These are phyloP conservation scores for Mnemiopsis leidyi DNA, from an alignment of 37 sponge, comb jelly and placozoan genomes.

Conservation along the genomic window DNA sequence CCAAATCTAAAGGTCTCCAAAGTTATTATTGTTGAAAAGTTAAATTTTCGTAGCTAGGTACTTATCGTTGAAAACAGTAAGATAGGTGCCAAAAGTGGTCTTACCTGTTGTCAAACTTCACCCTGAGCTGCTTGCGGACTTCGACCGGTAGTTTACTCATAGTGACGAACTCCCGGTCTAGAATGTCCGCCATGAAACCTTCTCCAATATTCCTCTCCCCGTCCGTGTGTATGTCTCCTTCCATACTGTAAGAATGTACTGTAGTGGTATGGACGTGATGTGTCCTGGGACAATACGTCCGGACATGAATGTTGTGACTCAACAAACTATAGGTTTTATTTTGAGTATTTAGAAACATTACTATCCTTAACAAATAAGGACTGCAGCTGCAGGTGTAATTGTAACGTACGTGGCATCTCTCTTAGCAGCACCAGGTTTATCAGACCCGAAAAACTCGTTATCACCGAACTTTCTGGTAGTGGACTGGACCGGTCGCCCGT, in stretches of 20 bases:
- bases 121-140: conserved; percentile 10
- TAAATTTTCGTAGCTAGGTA: no score
- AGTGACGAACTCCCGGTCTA: conserved; percentile 20
- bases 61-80: neutral
- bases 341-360: no score
- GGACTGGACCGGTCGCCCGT: neutral
- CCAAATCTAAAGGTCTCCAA: no score
- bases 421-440: neutral
- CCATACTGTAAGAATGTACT: no score
- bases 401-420: neutral
- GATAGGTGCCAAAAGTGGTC: neutral
- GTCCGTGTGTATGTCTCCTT: neutral
- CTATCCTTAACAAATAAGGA: no score
- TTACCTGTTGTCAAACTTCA: conserved; percentile 41
- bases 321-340: no score
- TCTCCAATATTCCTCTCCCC: conserved; percentile 16
- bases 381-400: neutral
- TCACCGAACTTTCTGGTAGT: neutral
- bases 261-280: no score
- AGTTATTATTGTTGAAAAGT: no score
- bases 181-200: neutral
- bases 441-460: neutral
- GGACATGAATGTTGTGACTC: no score
- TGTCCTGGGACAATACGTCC: no score
- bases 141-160: neutral